Evolutionary conservation across 2,888 invertebrate species (phyloP), one percentile per base, ranked within the genome.

Genomic region (Balanococcus diminutus): DNA sequence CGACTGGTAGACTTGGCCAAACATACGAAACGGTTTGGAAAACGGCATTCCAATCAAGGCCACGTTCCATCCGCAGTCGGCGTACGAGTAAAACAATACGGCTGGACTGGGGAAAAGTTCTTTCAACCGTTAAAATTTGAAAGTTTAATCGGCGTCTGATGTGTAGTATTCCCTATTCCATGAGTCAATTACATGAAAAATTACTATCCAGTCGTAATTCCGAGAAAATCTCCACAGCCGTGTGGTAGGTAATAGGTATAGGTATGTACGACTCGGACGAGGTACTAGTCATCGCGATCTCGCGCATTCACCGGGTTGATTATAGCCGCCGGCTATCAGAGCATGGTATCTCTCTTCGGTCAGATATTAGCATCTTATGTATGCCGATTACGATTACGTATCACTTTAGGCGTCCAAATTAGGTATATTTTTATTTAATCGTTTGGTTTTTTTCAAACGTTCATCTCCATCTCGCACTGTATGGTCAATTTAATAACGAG

Each of bases 281-380:
- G 72, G 72, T 31, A 72, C 72, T 72, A 72, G 72, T 72, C 72
- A 72, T 72, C 72, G 72, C 72, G 72, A n/a, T n/a, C n/a, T n/a
- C 25, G 8, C 56, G 22, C 42, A 42, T 61, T 61, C 22, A 72
- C 72, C 72, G 14, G 32, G 67, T 67, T 67, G 72, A 72, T 72
- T 72, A 46, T n/a, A 46, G n/a, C 46, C 46, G 46, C 46, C 2
- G 46, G 46, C 46, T 46, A 46, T 46, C n/a, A n/a, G 46, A 36
- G 8, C 4, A 36, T 5, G 3, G 8, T 36, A 36, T 8, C 11
- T 46, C n/a, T 42, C 11, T 42, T 42, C 42, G 42, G 42, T 14
- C 14, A 6, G 42, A 42, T 42, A 42, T 42, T 42, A 42, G 42
- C 42, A 42, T 42, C 14, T 14, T 46, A n/a, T n/a, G n/a, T n/a